A percentile compares a stretch with the other conserved stretches of the same genome.
phyloP scores from a whole-genome alignment of 2,888 invertebrate genomes.

The Stegana nigrithorax region DNA sequence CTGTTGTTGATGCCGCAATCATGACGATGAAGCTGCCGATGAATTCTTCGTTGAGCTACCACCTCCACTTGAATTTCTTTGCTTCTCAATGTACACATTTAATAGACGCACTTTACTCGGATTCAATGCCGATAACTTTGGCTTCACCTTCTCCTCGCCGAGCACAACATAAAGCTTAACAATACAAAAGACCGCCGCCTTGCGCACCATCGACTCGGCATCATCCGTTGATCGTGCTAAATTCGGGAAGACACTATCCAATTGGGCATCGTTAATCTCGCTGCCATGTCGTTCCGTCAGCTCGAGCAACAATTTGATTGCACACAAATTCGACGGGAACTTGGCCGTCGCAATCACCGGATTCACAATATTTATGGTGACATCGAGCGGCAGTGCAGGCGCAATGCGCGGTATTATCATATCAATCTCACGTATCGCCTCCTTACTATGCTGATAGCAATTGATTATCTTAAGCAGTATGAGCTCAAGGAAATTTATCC shows the following conservation, averaged over 20 bases:
- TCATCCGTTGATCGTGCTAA: slow-evolving; percentile 93
- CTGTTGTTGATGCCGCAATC: slow-evolving; percentile 46
- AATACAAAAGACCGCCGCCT: slow-evolving; percentile 97
- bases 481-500: slow-evolving; percentile 91
- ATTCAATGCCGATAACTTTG: slow-evolving; percentile 83
- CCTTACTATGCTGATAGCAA: slow-evolving; percentile 82
- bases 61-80: slow-evolving; percentile 51
- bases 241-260: slow-evolving; percentile 87
- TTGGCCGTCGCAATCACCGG: slow-evolving; percentile 90
- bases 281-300: slow-evolving; percentile 81
- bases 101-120: slow-evolving; percentile 78
- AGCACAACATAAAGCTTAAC: slow-evolving; percentile 91
- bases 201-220: slow-evolving; percentile 90
- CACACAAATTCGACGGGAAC: slow-evolving; percentile 89
- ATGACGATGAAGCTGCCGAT: slow-evolving; percentile 63
- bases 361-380: slow-evolving; percentile 76
- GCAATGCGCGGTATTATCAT: slow-evolving; percentile 82
- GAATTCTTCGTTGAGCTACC: slow-evolving; percentile 64
- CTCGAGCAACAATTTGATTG: slow-evolving; percentile 90
- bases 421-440: slow-evolving; percentile 87
- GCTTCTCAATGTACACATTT: slow-evolving; percentile 64
- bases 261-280: slow-evolving; percentile 79
- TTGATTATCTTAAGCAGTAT: slow-evolving; percentile 89
- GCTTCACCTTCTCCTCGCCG: slow-evolving; percentile 86
- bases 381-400: slow-evolving; percentile 82